Base-by-base conservation (phyloP, 37 sponge, comb jelly and placozoan genomes). In the Beroe forskalii region DNA sequence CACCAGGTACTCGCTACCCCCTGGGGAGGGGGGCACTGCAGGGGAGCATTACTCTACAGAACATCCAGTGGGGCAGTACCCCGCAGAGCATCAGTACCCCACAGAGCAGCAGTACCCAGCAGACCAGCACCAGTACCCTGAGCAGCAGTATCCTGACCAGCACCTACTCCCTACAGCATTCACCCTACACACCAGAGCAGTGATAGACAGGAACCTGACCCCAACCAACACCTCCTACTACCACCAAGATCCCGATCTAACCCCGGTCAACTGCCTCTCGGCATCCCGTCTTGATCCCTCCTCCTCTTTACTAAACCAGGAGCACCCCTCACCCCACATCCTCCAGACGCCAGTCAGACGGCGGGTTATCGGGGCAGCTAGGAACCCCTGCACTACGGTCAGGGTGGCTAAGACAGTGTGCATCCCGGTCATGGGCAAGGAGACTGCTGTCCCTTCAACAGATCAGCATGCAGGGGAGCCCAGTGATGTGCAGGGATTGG, bases 281-380 rank as follows among this genome's bases (percentile, higher is more conserved):
- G 9, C 60, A 9, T 64, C 66, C 31, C 14, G 25, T 3, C 4
- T 22, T 64, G 17, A 23, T 8, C 66, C 25, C 31, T 64, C 14
- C 66, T 6, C 25, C 25, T n/a, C 25, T 23, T n/a, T 3, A 23
- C 25, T n/a, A 4, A 4, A 64, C 4, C 6, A 8, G 6, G 55
- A 6, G 12, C 55, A 48, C 55, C 25, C 66, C 25, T 32, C 35
- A 27, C 27, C 72, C 39, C 19, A 27, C 72, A 36, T 35, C 39
- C 72, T 69, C 38, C 72, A 69, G 33, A 69, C 72, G 1, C 72
- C 72, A 12, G 32, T 69, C 38, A 69, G 72, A 36, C 2, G 72
- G 4, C 35, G 72, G 19, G 72, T 69, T 69, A 69, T 69, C 4
- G 32, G 36, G 19, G 55, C 55, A 6, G 12, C 6, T 48, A 69